Percentiles rank a stretch among this genome's conserved stretches.
phyloP scores from a whole-genome alignment of 2,888 invertebrate species.

The Dinocampus coccinellae region DNA sequence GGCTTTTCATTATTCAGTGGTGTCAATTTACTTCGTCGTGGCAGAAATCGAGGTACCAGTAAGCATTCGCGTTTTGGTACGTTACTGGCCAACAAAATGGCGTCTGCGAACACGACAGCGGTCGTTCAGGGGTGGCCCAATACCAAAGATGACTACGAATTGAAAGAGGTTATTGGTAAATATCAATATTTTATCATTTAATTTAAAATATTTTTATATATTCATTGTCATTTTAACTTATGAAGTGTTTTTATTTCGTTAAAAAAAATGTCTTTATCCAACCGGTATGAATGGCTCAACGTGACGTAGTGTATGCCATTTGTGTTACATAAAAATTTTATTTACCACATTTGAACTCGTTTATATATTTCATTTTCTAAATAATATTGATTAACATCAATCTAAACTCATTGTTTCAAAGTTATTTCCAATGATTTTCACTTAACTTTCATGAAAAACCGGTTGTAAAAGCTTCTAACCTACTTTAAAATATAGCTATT shows the following conservation, averaged over 20 bases:
- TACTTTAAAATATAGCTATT: conserved; percentile 27
- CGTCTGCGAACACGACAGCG: conserved; percentile 72
- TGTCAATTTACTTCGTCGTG: conserved; percentile 49
- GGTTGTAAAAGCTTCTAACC: conserved; percentile 46
- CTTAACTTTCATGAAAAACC: conserved; percentile 43
- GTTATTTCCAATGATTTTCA: conserved; percentile 23
- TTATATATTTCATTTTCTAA: conserved; percentile 22
- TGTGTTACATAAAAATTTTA: conserved; percentile 46
- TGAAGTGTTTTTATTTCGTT: conserved; percentile 1
- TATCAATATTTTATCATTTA: conserved; percentile 52
- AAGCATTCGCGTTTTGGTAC: conserved; percentile 72
- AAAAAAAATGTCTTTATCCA: not conserved
- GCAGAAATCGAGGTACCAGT: conserved; percentile 64
- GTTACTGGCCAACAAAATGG: conserved; percentile 76
- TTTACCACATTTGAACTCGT: conserved; percentile 6
- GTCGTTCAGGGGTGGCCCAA: conserved; percentile 82
- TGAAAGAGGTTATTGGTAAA: conserved; percentile 93
- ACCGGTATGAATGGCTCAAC: conserved; percentile 9
- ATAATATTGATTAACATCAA: not conserved
- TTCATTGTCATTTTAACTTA: not conserved
- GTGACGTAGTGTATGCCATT: conserved; percentile 23
- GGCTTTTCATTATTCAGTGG: conserved; percentile 41
- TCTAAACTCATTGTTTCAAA: not conserved
- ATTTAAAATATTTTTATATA: not conserved
- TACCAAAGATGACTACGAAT: conserved; percentile 91